Base-by-base conservation (phyloP, 2,797 vertebrate species). In the Poeciliopsis gracilis region DNA sequence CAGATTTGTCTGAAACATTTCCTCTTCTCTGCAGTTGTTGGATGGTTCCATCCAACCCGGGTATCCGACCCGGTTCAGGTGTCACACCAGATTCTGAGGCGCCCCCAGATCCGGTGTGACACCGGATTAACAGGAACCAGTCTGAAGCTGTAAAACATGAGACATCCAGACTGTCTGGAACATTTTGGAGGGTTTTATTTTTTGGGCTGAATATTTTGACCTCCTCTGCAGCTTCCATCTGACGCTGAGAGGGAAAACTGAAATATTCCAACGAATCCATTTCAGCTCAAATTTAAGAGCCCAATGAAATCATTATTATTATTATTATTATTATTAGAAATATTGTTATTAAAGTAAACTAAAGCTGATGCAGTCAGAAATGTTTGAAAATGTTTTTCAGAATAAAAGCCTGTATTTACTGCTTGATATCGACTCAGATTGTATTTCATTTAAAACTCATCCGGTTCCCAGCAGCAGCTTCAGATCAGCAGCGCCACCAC, bases 331-430 rank as follows among this genome's bases (percentile, higher is more conserved):
- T 61, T 63, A 33, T 20, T 63, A 36, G 59, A 16, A 33, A 15
- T 61, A 51, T n/a, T 55, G 25, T 63, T 63, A 33, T 33, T 63
- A 63, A 59, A 7, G 33, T 33, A 63, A 61, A 61, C 30, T 13
- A 5, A 57, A 12, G 55, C 25, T 57, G 55, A 57, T 57, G n/a
- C 55, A 57, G 55, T 57, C 25, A 57, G 25, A 61, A 15, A 61
- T 61, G 57, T 61, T 36, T 63, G 63, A 38, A 38, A 66, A 38
- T 38, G 63, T 33, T 49, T 72, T 72, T 49, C 46, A 72, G 25
- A 72, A 49, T 72, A 72, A 72, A 72, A 51, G 71, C 20, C 30
- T 72, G 43, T 49, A 30, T 49, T 49, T 49, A 20, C 71, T 72
- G 43, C 36, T 23, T 66, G 9, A 41, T 23, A 23, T 12, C 16